Evolutionary conservation across 2,888 invertebrate species (phyloP), one percentile per base, ranked within the genome.

Genomic region (Ferrisia virgata): DNA sequence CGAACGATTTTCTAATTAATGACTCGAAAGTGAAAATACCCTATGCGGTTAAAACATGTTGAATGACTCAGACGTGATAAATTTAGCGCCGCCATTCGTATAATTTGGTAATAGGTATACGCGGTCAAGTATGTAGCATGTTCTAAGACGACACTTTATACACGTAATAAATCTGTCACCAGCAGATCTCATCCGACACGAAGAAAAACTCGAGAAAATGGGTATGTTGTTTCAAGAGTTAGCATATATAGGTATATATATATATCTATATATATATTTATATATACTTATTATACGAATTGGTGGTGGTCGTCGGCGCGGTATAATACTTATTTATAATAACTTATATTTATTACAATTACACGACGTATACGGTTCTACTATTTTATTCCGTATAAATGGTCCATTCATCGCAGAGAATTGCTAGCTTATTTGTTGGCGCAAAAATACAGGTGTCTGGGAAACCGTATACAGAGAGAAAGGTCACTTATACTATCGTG

Each of bases 21-120:
- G 31, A 64, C 28, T 64, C 64, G 64, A 64, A 64, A 64, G 64
- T 28, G 28, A 31, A 64, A 64, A 13, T 64, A 28, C 64, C 15
- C 64, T 64, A 13, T 28, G 25, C 28, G 64, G 64, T 64, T 64
- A 15, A 5, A 64, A 64, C 28, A 64, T 15, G 64, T 15, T 5
- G 53, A 53, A 53, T 53, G 64, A 64, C 64, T 64, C 64, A 15
- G 9, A 11, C 28, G 28, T 64, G 28, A 18, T 76, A 36, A 76
- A 76, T 76, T 76, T 36, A 76, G 31, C 69, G n/a, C 36, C 72
- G 9, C 18, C 4, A 18, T 1, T 33, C 36, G 72, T 76, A 76
- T 76, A 76, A 76, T 76, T 76, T 22, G 33, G 72, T 76, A 76
- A 76, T 76, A 76, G 72, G 72, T 76, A 76, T 76, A 76, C 72